These are phyloP conservation scores for Lasioglossum oenotherae DNA, from an alignment of 2,888 invertebrate genomes.

Conservation along the genomic window DNA sequence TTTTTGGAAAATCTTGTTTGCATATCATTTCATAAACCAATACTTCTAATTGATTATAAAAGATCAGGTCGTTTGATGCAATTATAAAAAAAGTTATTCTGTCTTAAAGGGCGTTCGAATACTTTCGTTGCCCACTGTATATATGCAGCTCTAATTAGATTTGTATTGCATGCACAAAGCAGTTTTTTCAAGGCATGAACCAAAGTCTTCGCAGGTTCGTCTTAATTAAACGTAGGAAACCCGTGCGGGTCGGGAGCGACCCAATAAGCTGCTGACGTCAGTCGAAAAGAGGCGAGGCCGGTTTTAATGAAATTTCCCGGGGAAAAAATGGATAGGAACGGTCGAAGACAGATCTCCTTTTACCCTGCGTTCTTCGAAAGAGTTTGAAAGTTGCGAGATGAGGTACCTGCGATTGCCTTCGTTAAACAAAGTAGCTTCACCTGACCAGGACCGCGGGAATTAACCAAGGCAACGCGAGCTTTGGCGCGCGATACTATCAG, in stretches of 20 bases:
- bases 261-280: not conserved
- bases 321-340: not conserved
- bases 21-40: too few relatives aligned
- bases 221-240: not conserved
- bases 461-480: not conserved
- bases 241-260: not conserved
- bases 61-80: too few relatives aligned
- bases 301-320: slow-evolving; percentile 33
- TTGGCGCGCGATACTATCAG: not conserved
- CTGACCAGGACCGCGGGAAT: not conserved
- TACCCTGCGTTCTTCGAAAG: slow-evolving; percentile 3
- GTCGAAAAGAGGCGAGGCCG: not conserved
- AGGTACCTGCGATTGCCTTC: slow-evolving; percentile 54
- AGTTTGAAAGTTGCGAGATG: slow-evolving; percentile 45
- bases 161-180: too few relatives aligned
- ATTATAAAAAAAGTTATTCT: too few relatives aligned
- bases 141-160: too few relatives aligned
- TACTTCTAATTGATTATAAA: too few relatives aligned
- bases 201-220: not conserved
- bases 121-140: too few relatives aligned
- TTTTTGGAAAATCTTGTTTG: too few relatives aligned
- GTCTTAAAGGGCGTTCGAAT: too few relatives aligned
- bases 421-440: slow-evolving; percentile 39
- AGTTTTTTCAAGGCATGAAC: not conserved
- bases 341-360: slow-evolving; percentile 19